These are phyloP conservation scores for Trachelipus rathkii DNA, from an alignment of 1,140 invertebrate genomes.

Conservation along the genomic window DNA sequence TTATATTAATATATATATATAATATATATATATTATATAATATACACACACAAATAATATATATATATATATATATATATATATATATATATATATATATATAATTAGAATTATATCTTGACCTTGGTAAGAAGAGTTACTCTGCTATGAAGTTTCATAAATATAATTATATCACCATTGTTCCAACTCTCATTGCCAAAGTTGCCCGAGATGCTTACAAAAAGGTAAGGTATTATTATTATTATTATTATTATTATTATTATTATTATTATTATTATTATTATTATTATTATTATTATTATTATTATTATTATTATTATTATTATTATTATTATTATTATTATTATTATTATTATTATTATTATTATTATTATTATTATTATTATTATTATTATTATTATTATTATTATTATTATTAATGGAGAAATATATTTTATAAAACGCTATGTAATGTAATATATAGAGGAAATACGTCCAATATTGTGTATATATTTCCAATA, in stretches of 20 bases:
- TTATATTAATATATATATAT: no score
- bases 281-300: not conserved
- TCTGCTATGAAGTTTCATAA: conserved; percentile 59
- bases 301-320: not conserved
- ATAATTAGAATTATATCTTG: conserved; percentile 60
- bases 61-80: no score
- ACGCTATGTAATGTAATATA: not conserved
- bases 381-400: no score
- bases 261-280: not conserved
- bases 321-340: not conserved
- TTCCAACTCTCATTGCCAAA: conserved; percentile 58
- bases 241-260: conserved; percentile 12
- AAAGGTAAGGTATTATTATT: conserved; percentile 56
- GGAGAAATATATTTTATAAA: not conserved
- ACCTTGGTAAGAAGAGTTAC: conserved; percentile 59
- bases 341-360: conserved; percentile 13
- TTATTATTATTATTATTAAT: conserved; percentile 10
- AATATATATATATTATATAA: no score
- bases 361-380: not conserved
- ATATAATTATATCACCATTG: conserved; percentile 56
- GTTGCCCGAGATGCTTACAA: conserved; percentile 57
- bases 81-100: no score
- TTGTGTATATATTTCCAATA: no score
- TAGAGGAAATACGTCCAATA: not conserved
- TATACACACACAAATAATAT: no score